A percentile compares a stretch with the other conserved stretches of the same genome.
These are phyloP conservation scores for Nasonovia ribisnigri DNA, from an alignment of 2,888 invertebrate species.

Conservation along the genomic window DNA sequence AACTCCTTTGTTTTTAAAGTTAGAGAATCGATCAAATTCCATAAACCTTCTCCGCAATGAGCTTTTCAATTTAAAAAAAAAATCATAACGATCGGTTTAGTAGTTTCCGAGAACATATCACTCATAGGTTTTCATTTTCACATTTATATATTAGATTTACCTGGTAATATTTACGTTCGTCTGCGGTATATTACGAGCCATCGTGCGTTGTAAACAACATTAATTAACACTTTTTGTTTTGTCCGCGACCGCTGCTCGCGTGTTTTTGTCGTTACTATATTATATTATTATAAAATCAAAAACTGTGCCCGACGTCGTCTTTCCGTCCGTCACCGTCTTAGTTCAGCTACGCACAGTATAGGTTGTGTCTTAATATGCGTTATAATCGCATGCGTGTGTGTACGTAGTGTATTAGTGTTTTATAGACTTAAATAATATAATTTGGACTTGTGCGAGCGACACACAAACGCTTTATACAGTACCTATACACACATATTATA, in stretches of 20 bases:
- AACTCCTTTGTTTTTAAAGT: too few relatives aligned
- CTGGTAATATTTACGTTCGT: too few relatives aligned
- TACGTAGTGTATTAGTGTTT: not conserved
- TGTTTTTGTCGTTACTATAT: not conserved
- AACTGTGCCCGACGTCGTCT: not conserved
- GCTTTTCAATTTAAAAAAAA: too few relatives aligned
- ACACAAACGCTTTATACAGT: not conserved
- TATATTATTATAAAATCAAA: too few relatives aligned
- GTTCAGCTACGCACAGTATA: not conserved
- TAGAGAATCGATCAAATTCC: too few relatives aligned
- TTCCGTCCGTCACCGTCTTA: not conserved
- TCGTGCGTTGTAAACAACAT: constrained; percentile 2
- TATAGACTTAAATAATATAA: not conserved
- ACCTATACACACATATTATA: not conserved
- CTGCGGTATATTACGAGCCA: too few relatives aligned
- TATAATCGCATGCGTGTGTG: not conserved
- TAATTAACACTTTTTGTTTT: constrained; percentile 9
- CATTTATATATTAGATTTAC: too few relatives aligned
- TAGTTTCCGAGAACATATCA: too few relatives aligned
- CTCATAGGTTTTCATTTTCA: too few relatives aligned
- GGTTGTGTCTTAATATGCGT: not conserved
- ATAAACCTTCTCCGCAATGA: too few relatives aligned
- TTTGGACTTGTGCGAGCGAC: not conserved
- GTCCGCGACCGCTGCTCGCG: not conserved
- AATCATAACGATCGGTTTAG: too few relatives aligned